Percentiles rank a stretch among this genome's conserved stretches.
Conservation (phyloP, 2,888 invertebrate species). For the Phasia obesa region DNA sequence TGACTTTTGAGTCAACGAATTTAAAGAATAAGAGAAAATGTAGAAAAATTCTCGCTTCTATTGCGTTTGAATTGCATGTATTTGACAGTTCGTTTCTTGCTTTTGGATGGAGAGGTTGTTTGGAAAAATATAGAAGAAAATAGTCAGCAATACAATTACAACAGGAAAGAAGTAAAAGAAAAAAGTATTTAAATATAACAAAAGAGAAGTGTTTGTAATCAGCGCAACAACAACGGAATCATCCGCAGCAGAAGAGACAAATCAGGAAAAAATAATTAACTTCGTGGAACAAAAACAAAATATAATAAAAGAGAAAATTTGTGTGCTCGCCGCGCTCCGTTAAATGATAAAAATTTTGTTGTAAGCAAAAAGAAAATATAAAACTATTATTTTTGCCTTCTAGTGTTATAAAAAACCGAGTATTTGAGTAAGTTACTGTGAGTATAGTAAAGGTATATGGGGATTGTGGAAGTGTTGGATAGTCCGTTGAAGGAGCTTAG, state of each 20-base stretch:
- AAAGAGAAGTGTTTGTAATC: conserved; percentile 64
- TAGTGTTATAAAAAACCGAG: conserved; percentile 45
- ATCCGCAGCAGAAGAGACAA: conserved; percentile 47
- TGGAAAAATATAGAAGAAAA: conserved; percentile 70
- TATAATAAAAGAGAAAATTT: conserved; percentile 56
- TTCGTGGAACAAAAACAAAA: conserved; percentile 67
- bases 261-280: conserved; percentile 56
- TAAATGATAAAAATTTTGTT: conserved; percentile 73
- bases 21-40: conserved; percentile 22
- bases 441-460: conserved; percentile 57
- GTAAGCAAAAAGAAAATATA: conserved; percentile 72
- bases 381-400: conserved; percentile 47
- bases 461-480: conserved; percentile 53
- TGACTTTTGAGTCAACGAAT: conserved; percentile 41
- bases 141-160: conserved; percentile 40
- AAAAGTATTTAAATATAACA: conserved; percentile 40
- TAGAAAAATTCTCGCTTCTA: conserved; percentile 38
- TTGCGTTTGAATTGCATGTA: conserved; percentile 49
- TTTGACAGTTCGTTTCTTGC: conserved; percentile 79
- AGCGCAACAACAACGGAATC: conserved; percentile 49
- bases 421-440: conserved; percentile 51
- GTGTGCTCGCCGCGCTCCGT: conserved; percentile 69
- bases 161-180: background rate
- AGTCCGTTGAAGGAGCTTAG: conserved; percentile 38
- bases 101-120: conserved; percentile 79